These are phyloP conservation scores for Amazona ochrocephala DNA, from an alignment of 2,797 vertebrate genomes.

Conservation along the genomic window DNA sequence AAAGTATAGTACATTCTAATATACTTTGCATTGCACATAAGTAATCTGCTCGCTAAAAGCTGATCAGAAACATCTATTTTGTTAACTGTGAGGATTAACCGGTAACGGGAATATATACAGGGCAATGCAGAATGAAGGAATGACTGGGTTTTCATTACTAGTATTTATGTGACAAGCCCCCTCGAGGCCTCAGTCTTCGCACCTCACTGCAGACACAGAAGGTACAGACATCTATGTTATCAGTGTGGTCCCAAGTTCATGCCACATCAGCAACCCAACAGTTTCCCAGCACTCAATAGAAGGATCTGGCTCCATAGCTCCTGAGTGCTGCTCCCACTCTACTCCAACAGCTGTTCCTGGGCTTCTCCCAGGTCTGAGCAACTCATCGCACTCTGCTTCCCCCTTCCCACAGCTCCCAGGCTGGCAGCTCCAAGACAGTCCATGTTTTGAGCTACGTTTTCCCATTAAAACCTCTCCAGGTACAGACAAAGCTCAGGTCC, in stretches of 20 bases:
- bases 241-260: accelerated
- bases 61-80: constrained; percentile 17
- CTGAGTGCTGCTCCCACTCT: accelerated
- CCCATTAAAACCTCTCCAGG: neutral
- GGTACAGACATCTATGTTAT: accelerated
- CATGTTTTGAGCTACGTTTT: accelerated
- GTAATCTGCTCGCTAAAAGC: constrained; percentile 17
- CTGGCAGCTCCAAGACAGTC: accelerated
- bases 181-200: accelerated
- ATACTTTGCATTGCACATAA: neutral
- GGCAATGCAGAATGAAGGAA: neutral
- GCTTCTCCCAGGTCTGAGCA: neutral
- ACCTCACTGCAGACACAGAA: accelerated
- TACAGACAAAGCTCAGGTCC: neutral
- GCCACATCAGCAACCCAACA: neutral
- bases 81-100: constrained; percentile 37
- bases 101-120: accelerated
- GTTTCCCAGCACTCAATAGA: accelerated
- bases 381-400: accelerated
- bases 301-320: neutral
- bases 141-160: accelerated
- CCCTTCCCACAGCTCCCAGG: neutral
- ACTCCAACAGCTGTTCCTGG: neutral
- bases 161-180: neutral
- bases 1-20: constrained; percentile 23